A percentile compares a stretch with the other conserved stretches of the same genome.
Evolutionary conservation across 2,888 invertebrate species (phyloP).

Genomic region (Beris morrisii): DNA sequence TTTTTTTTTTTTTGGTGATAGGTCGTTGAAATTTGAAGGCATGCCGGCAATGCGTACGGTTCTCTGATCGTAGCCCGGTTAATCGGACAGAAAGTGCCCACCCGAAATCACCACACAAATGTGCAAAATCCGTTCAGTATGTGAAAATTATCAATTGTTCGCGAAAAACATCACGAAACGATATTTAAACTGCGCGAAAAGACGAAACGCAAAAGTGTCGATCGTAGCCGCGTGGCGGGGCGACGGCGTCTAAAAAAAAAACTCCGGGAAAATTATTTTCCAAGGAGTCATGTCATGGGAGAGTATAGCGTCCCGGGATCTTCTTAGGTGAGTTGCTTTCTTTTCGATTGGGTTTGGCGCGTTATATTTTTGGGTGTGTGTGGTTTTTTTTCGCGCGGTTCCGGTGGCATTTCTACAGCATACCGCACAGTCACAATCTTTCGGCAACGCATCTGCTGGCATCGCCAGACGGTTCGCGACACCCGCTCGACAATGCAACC

Average conservation of each 20-base stretch:
- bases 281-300: slow-evolving; percentile 76
- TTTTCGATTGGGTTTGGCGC: background rate
- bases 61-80: too few relatives aligned
- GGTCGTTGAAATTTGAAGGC: too few relatives aligned
- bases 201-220: background rate
- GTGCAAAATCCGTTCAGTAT: too few relatives aligned
- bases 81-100: too few relatives aligned
- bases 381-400: slow-evolving; percentile 9
- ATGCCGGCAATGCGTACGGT: too few relatives aligned
- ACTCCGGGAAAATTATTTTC: slow-evolving; percentile 34
- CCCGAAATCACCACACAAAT: too few relatives aligned
- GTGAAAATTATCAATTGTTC: too few relatives aligned
- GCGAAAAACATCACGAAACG: background rate
- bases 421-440: slow-evolving; percentile 78
- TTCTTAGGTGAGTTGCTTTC: slow-evolving; percentile 76
- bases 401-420: slow-evolving; percentile 57
- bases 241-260: background rate
- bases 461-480: slow-evolving; percentile 79
- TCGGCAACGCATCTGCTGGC: slow-evolving; percentile 81
- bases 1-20: background rate
- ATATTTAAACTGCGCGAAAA: background rate
- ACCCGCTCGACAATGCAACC: slow-evolving; percentile 70
- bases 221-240: too few relatives aligned
- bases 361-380: background rate
- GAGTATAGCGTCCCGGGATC: slow-evolving; percentile 79